phyloP scores from a whole-genome alignment of 2,888 invertebrate genomes.

The Cosmia pyralina region DNA sequence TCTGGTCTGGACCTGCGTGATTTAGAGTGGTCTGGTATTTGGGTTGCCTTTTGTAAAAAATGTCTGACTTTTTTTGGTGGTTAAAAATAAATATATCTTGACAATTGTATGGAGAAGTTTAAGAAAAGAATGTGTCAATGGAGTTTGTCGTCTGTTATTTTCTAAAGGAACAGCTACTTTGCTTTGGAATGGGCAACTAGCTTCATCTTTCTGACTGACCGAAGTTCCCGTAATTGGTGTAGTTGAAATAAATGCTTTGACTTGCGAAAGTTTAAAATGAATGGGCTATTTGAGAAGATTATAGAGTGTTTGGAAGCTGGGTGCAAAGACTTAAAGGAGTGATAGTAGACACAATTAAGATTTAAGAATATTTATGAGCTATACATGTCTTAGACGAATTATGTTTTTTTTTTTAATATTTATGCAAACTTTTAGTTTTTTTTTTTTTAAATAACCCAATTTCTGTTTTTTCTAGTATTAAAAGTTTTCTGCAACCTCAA shows the following conservation, averaged over 20 bases:
- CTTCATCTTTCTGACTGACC: background rate
- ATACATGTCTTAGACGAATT: too few species aligned
- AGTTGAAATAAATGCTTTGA: background rate
- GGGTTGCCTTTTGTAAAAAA: conserved; percentile 32
- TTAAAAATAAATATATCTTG: conserved; percentile 4
- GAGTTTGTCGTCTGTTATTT: background rate
- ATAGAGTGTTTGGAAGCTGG: too few species aligned
- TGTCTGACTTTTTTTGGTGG: conserved; percentile 13
- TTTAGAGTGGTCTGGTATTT: conserved; percentile 61
- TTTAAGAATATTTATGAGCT: too few species aligned
- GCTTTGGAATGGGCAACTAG: background rate
- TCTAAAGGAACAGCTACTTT: background rate
- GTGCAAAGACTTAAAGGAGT: too few species aligned
- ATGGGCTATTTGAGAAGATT: background rate
- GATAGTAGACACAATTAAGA: too few species aligned
- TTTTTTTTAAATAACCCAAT: too few species aligned
- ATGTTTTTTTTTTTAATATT: too few species aligned
- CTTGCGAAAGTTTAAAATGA: background rate
- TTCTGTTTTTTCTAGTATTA: too few species aligned
- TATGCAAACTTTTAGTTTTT: too few species aligned
- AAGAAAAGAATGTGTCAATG: background rate
- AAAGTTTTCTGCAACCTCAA: too few species aligned
- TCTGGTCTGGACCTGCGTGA: conserved; percentile 51
- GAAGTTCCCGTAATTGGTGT: background rate
- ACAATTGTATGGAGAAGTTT: background rate